Evolutionary conservation across 2,113 vertebrate genomes (phyloP).

Genomic region (Lagopus muta): DNA sequence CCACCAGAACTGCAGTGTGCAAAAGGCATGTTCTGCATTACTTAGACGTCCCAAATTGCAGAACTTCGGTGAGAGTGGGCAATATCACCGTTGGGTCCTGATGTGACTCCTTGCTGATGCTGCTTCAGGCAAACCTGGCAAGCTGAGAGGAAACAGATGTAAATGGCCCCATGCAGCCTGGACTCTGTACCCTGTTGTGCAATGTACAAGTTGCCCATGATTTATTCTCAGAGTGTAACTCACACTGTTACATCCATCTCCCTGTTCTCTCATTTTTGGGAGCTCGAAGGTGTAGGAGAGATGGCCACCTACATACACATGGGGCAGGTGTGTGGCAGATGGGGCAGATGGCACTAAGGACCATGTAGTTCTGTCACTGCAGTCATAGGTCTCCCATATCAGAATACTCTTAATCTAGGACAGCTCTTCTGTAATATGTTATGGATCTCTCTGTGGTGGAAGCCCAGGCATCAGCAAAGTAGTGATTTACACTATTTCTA

Average conservation of each 20-base stretch:
- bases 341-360: neutral
- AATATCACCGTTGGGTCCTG: neutral
- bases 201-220: rapidly evolving
- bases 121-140: neutral
- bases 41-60: neutral
- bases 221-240: neutral
- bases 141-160: neutral
- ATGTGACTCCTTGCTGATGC: rapidly evolving
- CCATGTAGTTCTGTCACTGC: rapidly evolving
- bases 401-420: neutral
- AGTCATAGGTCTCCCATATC: neutral
- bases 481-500: neutral
- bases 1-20: neutral
- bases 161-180: neutral
- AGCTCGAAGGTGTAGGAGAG: neutral
- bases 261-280: neutral
- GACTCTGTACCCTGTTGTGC: neutral
- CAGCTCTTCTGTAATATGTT: neutral
- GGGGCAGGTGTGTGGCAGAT: too few species aligned
- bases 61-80: neutral
- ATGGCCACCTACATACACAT: neutral
- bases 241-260: neutral
- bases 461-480: neutral
- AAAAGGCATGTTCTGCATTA: neutral
- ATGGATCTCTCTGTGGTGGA: neutral